These are phyloP conservation scores for Otolemur crassicaudatus DNA, from an alignment of 2,797 vertebrate species.

Conservation along the genomic window DNA sequence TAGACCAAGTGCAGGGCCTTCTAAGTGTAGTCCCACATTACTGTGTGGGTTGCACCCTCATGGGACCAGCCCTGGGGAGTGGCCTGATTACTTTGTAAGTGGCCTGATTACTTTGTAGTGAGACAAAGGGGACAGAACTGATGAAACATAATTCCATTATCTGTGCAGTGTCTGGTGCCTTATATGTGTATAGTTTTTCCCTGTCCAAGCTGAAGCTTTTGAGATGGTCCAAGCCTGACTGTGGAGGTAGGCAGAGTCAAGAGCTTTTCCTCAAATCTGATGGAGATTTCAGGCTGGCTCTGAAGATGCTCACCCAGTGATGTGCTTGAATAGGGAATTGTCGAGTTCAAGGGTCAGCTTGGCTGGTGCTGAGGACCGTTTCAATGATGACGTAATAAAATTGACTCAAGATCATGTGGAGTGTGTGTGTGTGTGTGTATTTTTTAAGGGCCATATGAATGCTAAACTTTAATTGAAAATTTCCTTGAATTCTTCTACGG, in stretches of 20 bases:
- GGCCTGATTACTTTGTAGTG: neutral
- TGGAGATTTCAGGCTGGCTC: neutral
- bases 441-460: neutral
- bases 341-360: neutral
- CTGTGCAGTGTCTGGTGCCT: neutral
- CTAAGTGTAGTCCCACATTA: accelerated
- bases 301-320: neutral
- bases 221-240: neutral
- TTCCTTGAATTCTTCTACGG: neutral
- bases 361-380: neutral
- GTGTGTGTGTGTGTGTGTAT: neutral
- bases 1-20: neutral
- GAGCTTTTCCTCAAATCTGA: neutral
- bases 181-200: constrained; percentile 42
- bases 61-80: neutral
- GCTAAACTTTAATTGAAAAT: neutral
- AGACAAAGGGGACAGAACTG: too few species aligned
- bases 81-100: neutral
- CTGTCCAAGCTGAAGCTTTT: neutral
- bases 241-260: accelerated
- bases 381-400: neutral
- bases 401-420: neutral
- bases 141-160: neutral
- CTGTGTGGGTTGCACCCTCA: accelerated
- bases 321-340: neutral